Evolutionary conservation across 1,140 invertebrate species (phyloP).

Genomic region (Drosophila arawakana): DNA sequence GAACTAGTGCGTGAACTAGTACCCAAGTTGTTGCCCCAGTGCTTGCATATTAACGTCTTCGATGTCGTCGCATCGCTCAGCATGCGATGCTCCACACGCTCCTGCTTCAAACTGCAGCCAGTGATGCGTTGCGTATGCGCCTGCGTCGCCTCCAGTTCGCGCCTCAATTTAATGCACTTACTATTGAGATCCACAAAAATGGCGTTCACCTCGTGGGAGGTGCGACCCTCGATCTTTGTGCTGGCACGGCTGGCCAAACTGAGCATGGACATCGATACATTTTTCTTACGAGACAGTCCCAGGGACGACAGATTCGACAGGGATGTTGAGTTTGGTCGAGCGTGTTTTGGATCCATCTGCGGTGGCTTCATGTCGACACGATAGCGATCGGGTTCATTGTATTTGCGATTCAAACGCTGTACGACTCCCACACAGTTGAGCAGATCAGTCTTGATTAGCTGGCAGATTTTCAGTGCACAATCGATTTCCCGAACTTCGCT

Average conservation of each 20-base stretch:
- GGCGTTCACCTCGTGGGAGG: constrained; percentile 48
- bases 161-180: constrained; percentile 58
- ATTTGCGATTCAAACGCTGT: constrained; percentile 44
- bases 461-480: constrained; percentile 46
- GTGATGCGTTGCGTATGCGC: constrained; percentile 40
- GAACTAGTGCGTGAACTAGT: background rate
- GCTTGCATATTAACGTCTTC: constrained; percentile 34
- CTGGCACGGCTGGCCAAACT: constrained; percentile 6
- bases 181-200: constrained; percentile 51
- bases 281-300: background rate
- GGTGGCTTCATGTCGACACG: constrained; percentile 5
- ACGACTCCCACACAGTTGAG: constrained; percentile 41
- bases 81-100: constrained; percentile 36
- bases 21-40: constrained; percentile 30
- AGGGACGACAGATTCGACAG: background rate
- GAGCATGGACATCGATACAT: constrained; percentile 8
- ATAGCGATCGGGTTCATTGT: constrained; percentile 49
- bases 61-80: constrained; percentile 11
- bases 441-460: constrained; percentile 35
- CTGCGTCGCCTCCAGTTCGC: constrained; percentile 38
- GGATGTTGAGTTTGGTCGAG: background rate
- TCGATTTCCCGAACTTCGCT: constrained; percentile 51
- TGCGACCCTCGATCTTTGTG: constrained; percentile 24
- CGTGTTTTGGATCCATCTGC: background rate
- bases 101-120: constrained; percentile 37